These are phyloP conservation scores for Thysanoteuthis rhombus DNA, from an alignment of 2,888 invertebrate genomes.

Conservation along the genomic window DNA sequence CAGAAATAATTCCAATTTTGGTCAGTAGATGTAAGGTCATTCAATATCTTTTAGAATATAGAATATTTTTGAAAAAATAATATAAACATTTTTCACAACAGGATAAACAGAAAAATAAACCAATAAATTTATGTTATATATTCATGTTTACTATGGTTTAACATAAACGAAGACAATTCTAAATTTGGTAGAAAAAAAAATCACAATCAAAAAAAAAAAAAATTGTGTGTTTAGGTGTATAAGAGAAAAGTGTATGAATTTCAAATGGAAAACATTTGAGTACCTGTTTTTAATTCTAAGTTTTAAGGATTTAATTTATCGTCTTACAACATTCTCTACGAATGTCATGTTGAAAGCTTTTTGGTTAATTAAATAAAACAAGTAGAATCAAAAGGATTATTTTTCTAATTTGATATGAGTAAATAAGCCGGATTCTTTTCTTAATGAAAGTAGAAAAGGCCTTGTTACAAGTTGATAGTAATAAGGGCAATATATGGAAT, in stretches of 20 bases:
- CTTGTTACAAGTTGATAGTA: neutral
- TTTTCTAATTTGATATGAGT: neutral
- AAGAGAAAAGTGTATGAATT: neutral
- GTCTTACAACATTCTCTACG: neutral
- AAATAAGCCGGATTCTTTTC: neutral
- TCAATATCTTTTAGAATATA: neutral
- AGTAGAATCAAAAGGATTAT: neutral
- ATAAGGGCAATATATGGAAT: neutral
- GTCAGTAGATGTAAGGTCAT: neutral
- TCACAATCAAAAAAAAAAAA: neutral
- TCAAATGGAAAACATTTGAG: neutral
- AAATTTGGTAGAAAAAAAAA: neutral
- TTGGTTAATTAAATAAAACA: neutral
- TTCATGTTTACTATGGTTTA: neutral
- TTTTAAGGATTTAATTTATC: neutral
- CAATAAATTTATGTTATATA: neutral
- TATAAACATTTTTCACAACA: neutral
- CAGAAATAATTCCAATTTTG: neutral
- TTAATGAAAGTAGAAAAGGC: neutral
- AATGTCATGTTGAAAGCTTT: neutral
- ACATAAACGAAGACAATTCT: conserved; percentile 12
- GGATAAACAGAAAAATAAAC: neutral
- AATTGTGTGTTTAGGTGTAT: neutral
- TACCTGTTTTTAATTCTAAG: neutral
- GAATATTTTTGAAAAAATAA: neutral